Evolutionary conservation across 2,113 vertebrate genomes (phyloP).

Genomic region (Turdus rufiventris): DNA sequence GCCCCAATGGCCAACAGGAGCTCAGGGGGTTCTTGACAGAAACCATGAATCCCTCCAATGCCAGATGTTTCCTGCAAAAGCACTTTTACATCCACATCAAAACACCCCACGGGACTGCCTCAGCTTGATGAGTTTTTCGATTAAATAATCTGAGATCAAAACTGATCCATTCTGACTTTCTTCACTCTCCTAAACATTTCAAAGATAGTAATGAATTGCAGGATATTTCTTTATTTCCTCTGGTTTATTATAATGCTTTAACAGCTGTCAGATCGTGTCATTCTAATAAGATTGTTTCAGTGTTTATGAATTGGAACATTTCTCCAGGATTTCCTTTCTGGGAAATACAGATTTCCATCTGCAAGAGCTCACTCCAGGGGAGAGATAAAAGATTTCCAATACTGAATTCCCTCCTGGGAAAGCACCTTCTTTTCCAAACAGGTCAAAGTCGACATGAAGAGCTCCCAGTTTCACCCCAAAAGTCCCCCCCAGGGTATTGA

Average conservation of each 20-base stretch:
- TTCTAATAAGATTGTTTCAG: background rate
- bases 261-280: background rate
- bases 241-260: conserved; percentile 1
- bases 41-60: fast-evolving
- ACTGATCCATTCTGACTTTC: background rate
- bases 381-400: background rate
- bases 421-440: background rate
- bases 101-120: background rate
- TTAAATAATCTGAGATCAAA: conserved; percentile 26
- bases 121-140: background rate
- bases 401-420: background rate
- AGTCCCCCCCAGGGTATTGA: fast-evolving
- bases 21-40: background rate
- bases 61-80: background rate
- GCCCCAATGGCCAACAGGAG: background rate
- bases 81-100: background rate
- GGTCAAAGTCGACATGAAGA: background rate
- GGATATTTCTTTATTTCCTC: background rate
- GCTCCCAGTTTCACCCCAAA: background rate
- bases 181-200: background rate
- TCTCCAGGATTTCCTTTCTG: conserved; percentile 20
- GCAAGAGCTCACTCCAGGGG: background rate
- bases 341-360: background rate
- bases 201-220: background rate
- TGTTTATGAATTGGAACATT: conserved; percentile 24